These are phyloP conservation scores for Mallateleia sp. DNA, from an alignment of 2,888 invertebrate species.

Conservation along the genomic window DNA sequence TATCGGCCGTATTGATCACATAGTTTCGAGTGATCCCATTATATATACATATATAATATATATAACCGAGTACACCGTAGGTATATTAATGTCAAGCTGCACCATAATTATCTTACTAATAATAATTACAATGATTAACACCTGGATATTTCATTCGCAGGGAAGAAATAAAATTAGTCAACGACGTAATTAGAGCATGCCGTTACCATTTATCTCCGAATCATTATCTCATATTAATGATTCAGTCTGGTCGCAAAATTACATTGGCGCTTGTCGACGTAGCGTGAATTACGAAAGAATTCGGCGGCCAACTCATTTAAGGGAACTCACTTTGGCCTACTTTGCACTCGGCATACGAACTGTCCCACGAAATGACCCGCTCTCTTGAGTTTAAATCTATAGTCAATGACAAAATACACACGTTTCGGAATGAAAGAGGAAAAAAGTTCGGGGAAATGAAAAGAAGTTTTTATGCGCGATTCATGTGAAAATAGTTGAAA, in stretches of 20 bases:
- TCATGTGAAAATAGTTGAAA: too few relatives aligned
- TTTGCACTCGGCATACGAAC: slow-evolving; percentile 57
- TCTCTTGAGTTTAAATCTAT: not conserved
- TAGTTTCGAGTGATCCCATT: not conserved
- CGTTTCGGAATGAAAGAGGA: not conserved
- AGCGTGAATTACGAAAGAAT: slow-evolving; percentile 44
- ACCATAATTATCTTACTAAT: not conserved
- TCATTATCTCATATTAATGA: slow-evolving; percentile 59
- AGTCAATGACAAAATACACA: not conserved
- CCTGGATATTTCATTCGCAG: not conserved
- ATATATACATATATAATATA: not conserved
- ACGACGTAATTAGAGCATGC: not conserved
- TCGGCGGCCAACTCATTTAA: slow-evolving; percentile 60
- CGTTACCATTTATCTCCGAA: slow-evolving; percentile 15
- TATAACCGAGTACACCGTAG: not conserved
- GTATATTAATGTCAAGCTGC: not conserved
- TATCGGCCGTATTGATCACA: not conserved
- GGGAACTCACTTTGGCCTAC: slow-evolving; percentile 60
- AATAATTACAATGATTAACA: not conserved
- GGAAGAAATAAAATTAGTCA: not conserved
- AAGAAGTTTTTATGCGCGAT: too few relatives aligned
- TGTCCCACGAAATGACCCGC: slow-evolving; percentile 22
- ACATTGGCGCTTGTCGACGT: slow-evolving; percentile 47
- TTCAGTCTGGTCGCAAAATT: slow-evolving; percentile 64
- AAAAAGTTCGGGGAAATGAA: too few relatives aligned